Base-by-base conservation (phyloP, 2,113 vertebrate genomes). In the Cynoglossus semilaevis region DNA sequence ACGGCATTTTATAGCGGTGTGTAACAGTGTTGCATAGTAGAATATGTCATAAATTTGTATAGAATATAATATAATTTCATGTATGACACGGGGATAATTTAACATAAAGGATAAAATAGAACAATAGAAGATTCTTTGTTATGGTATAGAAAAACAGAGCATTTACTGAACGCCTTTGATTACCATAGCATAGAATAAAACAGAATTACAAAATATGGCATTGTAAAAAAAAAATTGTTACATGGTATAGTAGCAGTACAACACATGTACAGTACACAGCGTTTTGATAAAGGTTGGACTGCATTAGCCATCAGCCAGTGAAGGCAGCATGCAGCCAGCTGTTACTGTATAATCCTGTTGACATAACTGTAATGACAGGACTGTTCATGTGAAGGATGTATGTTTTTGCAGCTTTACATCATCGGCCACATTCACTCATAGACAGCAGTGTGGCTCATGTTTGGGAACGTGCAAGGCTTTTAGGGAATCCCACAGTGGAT, bases 361-460 rank as follows among this genome's bases (percentile, higher is more conserved):
- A 52, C 19, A 34, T 51, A 44, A 51, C 29, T 42, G 36, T 44
- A 59, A 67, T 35, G 15, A 55, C 53, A 29, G 58, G n/a, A 42
- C 35, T 22, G 19, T 54, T n/a, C 15, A 53, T 54, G 14, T 37
- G 51, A 50, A 38, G 9, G 41, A 46, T 13, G 38, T 40, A 13
- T 40, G 3, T 37, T 12, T 19, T 10, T 7, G 35, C 45, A 19
- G 37, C 37, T 40, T 53, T 18, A 54, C 57, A 41, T 29, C 41
- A 13, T 29, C 41, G 11, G 11, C 5, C 43, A 7, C 8, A 8
- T 42, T 9, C 46, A 60, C 9, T 48, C 35, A 22, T 14, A 58
- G n/a, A 38, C n/a, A 36, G n/a, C 12, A n/a, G 35, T 11, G 5
- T n/a, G 36, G 5, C 6, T 0, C 19, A 15, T 54, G 17, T 15